These are phyloP conservation scores for Thaleichthys pacificus DNA, from an alignment of 2,797 vertebrate genomes.

Conservation along the genomic window DNA sequence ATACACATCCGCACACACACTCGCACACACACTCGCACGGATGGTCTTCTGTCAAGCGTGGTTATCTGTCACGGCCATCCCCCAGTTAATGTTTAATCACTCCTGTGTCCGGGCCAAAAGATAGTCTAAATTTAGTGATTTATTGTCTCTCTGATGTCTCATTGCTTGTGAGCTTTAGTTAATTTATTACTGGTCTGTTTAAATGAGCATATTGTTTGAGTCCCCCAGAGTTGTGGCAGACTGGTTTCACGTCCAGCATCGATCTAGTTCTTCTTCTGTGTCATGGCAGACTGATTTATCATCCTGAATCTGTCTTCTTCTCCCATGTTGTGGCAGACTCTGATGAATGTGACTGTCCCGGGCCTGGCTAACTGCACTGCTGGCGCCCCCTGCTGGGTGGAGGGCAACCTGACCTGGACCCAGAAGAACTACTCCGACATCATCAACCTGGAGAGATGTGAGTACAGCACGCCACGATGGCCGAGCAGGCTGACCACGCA, in stretches of 20 bases:
- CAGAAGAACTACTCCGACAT: slow-evolving; percentile 71
- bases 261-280: not conserved
- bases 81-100: slow-evolving; percentile 55
- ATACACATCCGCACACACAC: too few relatives aligned
- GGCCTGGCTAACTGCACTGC: slow-evolving; percentile 71
- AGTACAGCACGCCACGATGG: slow-evolving; percentile 50
- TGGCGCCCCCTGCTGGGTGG: slow-evolving; percentile 74
- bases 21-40: too few relatives aligned
- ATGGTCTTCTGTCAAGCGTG: not conserved
- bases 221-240: not conserved
- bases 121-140: slow-evolving; percentile 25
- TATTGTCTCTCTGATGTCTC: not conserved
- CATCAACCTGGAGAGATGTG: slow-evolving; percentile 81
- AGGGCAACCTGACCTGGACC: slow-evolving; percentile 72
- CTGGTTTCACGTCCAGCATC: too few relatives aligned
- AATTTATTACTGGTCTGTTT: not conserved
- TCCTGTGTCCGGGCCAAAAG: slow-evolving; percentile 17
- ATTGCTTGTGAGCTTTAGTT: not conserved
- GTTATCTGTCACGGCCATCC: not conserved
- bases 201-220: not conserved
- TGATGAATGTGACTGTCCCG: slow-evolving; percentile 76
- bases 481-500: not conserved
- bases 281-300: not conserved
- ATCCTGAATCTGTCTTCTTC: not conserved
- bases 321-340: slow-evolving; percentile 55